These are phyloP conservation scores for Etheostoma spectabile DNA, from an alignment of 2,113 vertebrate species.

Conservation along the genomic window DNA sequence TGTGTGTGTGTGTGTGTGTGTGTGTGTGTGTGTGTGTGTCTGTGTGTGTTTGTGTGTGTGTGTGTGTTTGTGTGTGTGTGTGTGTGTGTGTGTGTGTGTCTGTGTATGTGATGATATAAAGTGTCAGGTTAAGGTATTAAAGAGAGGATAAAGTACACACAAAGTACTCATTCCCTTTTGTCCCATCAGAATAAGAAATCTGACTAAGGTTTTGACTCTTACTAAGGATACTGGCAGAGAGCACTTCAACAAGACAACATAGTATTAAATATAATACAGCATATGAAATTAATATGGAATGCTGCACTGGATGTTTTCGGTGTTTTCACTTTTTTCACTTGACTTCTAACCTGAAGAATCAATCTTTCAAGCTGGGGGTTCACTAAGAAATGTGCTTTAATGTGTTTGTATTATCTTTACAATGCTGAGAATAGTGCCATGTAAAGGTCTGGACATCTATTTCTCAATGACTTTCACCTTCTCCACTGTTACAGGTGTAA, in stretches of 20 bases:
- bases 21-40: constrained; percentile 1
- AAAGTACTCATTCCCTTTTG: background rate
- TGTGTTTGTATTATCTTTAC: background rate
- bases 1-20: constrained; percentile 16
- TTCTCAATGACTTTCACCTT: background rate
- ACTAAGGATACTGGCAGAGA: background rate
- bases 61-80: constrained; percentile 19
- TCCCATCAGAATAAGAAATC: background rate
- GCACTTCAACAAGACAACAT: too few relatives aligned
- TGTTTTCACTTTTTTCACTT: background rate
- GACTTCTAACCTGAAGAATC: background rate
- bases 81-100: constrained; percentile 21
- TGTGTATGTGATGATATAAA: constrained; percentile 8
- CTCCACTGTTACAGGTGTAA: background rate
- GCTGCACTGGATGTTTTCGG: background rate
- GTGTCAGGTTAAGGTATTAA: constrained; percentile 19
- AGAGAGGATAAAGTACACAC: constrained; percentile 14
- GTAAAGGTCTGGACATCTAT: background rate
- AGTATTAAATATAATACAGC: background rate
- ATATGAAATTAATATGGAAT: background rate
- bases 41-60: background rate
- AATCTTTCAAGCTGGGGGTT: background rate
- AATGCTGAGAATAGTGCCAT: background rate
- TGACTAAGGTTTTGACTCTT: background rate
- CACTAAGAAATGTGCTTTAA: background rate